These are phyloP conservation scores for Colinus virginianus DNA, from an alignment of 2,113 vertebrate species.

Conservation along the genomic window DNA sequence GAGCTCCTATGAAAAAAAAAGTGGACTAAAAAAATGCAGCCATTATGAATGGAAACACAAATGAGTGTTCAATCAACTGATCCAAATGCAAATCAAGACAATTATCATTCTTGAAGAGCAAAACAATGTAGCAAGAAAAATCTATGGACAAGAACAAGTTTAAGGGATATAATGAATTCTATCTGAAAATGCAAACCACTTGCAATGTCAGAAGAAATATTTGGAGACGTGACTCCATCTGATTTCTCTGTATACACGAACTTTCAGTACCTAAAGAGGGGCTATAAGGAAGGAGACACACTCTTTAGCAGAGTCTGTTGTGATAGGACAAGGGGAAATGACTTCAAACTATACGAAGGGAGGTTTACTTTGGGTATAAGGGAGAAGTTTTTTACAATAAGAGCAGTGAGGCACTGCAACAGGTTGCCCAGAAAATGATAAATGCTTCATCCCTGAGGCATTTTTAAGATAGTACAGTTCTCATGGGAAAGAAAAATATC, in stretches of 20 bases:
- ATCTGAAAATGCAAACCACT: constrained; percentile 21
- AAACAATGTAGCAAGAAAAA: background rate
- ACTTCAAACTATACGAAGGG: background rate
- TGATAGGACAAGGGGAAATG: background rate
- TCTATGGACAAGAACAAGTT: background rate
- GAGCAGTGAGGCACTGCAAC: no score
- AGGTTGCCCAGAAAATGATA: no score
- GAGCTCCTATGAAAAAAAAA: background rate
- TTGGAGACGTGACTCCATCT: background rate
- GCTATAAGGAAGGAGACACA: background rate
- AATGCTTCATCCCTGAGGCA: no score
- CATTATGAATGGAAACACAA: background rate
- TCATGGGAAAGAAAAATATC: background rate
- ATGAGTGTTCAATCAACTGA: constrained; percentile 31
- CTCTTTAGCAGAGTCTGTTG: no score
- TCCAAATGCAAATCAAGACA: constrained; percentile 42
- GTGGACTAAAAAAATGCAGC: background rate
- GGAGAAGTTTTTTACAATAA: no score
- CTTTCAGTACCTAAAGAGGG: background rate
- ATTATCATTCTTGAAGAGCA: constrained; percentile 15
- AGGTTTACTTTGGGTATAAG: background rate
- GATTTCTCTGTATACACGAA: background rate
- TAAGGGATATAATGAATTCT: background rate
- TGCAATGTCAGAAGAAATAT: constrained; percentile 14
- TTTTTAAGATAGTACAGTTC: background rate